These are phyloP conservation scores for Cyclopterus lumpus DNA, from an alignment of 2,797 vertebrate genomes.

Conservation along the genomic window DNA sequence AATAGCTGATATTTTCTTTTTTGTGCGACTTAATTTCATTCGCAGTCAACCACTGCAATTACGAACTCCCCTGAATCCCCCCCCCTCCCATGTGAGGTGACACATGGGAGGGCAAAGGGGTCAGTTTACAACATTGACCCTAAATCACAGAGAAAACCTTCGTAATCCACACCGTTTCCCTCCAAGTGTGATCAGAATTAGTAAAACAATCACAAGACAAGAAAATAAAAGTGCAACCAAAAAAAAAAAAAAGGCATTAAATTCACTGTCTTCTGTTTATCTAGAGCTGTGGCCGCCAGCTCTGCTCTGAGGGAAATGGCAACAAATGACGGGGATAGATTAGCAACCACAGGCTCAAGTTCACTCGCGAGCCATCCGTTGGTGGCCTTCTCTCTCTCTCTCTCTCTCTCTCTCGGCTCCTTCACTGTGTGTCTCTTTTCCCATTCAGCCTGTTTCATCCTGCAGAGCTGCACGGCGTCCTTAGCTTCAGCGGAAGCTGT, in stretches of 20 bases:
- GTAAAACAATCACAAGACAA: not conserved
- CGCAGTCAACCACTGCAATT: not conserved
- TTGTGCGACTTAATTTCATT: not conserved
- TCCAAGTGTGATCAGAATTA: not conserved
- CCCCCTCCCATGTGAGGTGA: too few species aligned
- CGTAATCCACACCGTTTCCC: not conserved
- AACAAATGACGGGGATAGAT: conserved; percentile 84
- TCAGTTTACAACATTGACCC: not conserved
- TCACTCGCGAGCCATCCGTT: conserved; percentile 75
- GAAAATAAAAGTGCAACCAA: not conserved
- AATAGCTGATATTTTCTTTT: not conserved
- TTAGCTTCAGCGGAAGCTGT: not conserved
- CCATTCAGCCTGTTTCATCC: conserved; percentile 21
- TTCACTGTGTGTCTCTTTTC: conserved; percentile 15
- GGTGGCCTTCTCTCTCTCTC: conserved; percentile 48
- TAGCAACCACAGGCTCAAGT: conserved; percentile 84
- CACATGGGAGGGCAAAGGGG: not conserved
- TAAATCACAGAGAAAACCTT: conserved; percentile 18
- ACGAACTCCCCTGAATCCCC: not conserved
- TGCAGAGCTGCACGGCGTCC: not conserved
- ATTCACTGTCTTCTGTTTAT: conserved; percentile 75
- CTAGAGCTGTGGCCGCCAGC: conserved; percentile 70
- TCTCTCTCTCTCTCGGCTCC: conserved; percentile 20
- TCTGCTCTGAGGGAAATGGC: conserved; percentile 83
- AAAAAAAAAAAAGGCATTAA: not conserved